Conservation (phyloP, 2,113 vertebrate genomes). For the Plectropomus leopardus region DNA sequence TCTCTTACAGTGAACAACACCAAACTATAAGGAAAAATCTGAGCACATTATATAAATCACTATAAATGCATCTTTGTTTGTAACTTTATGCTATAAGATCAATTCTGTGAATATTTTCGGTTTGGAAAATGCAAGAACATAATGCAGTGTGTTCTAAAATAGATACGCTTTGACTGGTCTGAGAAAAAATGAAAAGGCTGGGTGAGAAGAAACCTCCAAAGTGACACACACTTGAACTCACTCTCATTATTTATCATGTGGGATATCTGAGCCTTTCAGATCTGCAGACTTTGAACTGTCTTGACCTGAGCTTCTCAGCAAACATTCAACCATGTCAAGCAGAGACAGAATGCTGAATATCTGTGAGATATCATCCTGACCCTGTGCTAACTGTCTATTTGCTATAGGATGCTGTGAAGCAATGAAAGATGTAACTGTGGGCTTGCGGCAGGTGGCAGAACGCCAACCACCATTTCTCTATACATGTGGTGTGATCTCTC, state of each 20-base stretch:
- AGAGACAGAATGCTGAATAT: slow-evolving; percentile 74
- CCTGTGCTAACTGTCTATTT: slow-evolving; percentile 66
- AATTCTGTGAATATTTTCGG: background rate
- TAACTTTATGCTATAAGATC: background rate
- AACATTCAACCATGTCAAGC: slow-evolving; percentile 57
- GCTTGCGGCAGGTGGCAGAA: slow-evolving; percentile 27
- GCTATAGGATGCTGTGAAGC: slow-evolving; percentile 30
- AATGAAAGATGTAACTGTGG: slow-evolving; percentile 77
- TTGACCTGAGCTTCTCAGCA: slow-evolving; percentile 22
- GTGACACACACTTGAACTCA: background rate
- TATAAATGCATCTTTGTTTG: background rate
- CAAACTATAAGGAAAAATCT: background rate
- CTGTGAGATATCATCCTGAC: slow-evolving; percentile 56
- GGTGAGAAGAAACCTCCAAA: slow-evolving; percentile 10
- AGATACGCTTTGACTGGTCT: slow-evolving; percentile 11
- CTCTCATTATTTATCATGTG: slow-evolving; percentile 18
- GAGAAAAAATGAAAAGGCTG: background rate
- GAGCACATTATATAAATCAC: background rate
- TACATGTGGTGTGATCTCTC: slow-evolving; percentile 54
- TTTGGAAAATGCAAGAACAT: background rate
- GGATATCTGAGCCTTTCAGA: slow-evolving; percentile 9
- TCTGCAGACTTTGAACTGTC: slow-evolving; percentile 44
- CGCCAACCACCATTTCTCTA: slow-evolving; percentile 40
- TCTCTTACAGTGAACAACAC: background rate
- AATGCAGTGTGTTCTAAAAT: background rate